Evolutionary conservation across 2,797 vertebrate species (phyloP), one percentile per base, ranked within the genome.

Genomic region (Hydrophis major): DNA sequence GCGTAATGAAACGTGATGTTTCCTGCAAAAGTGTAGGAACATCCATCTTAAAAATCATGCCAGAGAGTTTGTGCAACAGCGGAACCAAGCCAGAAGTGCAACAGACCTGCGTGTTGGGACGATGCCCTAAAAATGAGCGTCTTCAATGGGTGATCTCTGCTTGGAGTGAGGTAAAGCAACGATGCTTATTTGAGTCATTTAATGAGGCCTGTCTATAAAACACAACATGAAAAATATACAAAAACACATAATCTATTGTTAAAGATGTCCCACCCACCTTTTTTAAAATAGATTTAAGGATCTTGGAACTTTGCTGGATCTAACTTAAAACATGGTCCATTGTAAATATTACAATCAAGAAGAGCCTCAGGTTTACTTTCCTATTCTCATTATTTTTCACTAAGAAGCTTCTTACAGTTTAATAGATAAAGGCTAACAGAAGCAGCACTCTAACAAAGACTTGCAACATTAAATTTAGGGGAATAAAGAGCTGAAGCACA

Each of bases 41-140:
- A 0, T 96, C 97, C 11, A 94, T 95, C 4, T 96, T 97, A 0
- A 98, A 98, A 92, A 97, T 98, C 86, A 94, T 99, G 89, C 98
- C 98, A 0, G 99, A 99, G 92, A 98, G 96, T 93, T 97, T 97
- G 98, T 99, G 99, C 95, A 95, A 98, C 92, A 94, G 96, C 92
- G 96, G 97, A 92, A 96, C 97, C 13, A 98, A 97, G 94, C 99
- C 99, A 1, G 98, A 98, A 96, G 89, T 96, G 28, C 99, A 99
- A 91, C 98, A 99, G 97, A 98, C 97, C 55, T 99, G 99, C 0
- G 98, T 99, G 87, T 97, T 99, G 20, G 97, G 98, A 78, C 98
- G 99, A 32, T 99, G 99, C 96, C 99, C 99, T 93, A 99, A 97
- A 94, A 99, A 99, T 0, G 98, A 98, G 78, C 98, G 97, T 88